Base-by-base conservation (phyloP, 1,140 invertebrate genomes). In the Sycophaga agraensis region DNA sequence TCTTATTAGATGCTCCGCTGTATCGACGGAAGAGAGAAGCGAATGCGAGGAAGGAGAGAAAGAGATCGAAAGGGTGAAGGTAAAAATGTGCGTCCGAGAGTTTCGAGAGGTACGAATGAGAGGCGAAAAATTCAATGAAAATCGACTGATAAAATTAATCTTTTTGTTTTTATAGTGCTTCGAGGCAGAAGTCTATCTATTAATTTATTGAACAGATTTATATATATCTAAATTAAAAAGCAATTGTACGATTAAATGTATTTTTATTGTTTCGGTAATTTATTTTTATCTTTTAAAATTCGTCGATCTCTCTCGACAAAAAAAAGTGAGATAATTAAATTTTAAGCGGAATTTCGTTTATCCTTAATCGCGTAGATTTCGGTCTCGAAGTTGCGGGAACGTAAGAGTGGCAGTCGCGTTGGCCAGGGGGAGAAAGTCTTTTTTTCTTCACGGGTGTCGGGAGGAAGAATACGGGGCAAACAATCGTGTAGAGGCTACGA, bases 401-500 rank as follows among this genome's bases (percentile, higher is more conserved):
- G 22, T 39, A 26, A 31, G 26, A 48, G 4, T 11, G 28, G 28
- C 28, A 31, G 4, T 4, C 28, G 11, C n/a, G n/a, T n/a, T 31
- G 45, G 12, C 6, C 2, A 43, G 42, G 5, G 42, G 39, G 14
- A 57, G 40, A 19, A 9, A 49, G 28, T 35, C 17, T 35, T 48
- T 58, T 24, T 62, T 59, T 62, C 19, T 49, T 17, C 21, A n/a
- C 14, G 22, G 45, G 45, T 19, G 28, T 35, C n/a, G 39, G 43
- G 16, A 24, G 28, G 37, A 17, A 45, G 43, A 14, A 12, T 24
- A 35, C 14, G 31, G 14, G 49, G 17, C 42, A 49, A 48, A 49
- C 14, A 39, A 49, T 37, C 51, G 31, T 51, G 60, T 34, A 56
- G 58, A 66, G 60, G 60, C 57, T 66, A 53, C 59, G 48, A 54